Conservation (phyloP, 2,113 vertebrate species). For the Tachysurus fulvidraco region DNA sequence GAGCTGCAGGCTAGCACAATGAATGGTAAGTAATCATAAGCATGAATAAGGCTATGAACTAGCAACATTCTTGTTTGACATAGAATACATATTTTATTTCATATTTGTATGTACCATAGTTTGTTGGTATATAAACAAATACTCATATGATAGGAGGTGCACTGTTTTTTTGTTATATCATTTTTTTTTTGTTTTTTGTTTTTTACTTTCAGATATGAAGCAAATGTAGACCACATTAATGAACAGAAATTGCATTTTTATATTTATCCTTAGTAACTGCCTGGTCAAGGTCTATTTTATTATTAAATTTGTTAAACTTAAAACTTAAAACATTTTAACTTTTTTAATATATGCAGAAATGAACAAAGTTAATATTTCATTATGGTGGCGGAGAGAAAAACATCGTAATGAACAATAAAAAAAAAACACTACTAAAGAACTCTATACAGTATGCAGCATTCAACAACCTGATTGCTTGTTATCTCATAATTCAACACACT, state of each 20-base stretch:
- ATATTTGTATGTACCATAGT: neutral
- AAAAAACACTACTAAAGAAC: neutral
- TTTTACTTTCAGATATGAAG: neutral
- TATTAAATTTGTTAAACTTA: neutral
- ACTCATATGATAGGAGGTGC: neutral
- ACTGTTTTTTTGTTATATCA: neutral
- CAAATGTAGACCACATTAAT: neutral
- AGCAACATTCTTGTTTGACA: neutral
- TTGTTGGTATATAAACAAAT: neutral
- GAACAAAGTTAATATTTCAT: neutral
- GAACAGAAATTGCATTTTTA: neutral
- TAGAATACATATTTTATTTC: too few relatives aligned
- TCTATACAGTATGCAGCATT: neutral
- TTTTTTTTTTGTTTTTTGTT: neutral
- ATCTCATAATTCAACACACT: neutral
- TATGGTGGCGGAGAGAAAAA: neutral
- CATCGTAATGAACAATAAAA: neutral
- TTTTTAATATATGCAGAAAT: neutral
- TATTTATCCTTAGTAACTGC: neutral
- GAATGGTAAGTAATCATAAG: constrained; percentile 3
- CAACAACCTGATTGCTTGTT: neutral
- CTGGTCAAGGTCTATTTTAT: neutral
- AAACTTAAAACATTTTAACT: neutral
- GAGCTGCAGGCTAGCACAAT: constrained; percentile 30
- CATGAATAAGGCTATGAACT: constrained; percentile 16